Evolutionary conservation across 2,888 invertebrate species (phyloP).

Genomic region (Tiliacea aurago): DNA sequence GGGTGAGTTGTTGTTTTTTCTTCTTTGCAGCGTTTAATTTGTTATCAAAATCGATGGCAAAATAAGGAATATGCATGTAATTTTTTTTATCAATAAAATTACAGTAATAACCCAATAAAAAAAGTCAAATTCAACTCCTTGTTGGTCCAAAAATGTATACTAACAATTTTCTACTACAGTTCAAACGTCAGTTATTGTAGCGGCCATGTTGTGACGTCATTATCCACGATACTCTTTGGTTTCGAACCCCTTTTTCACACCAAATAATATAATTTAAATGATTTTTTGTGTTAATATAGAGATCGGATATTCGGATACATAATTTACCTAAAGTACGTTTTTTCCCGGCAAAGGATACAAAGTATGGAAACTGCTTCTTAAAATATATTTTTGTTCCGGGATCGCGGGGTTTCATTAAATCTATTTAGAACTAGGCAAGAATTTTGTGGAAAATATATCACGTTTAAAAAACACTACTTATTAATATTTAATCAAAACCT

Average conservation of each 20-base stretch:
- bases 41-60: background rate
- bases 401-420: no score
- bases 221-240: background rate
- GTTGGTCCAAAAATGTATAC: background rate
- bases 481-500: no score
- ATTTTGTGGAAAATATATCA: no score
- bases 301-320: no score
- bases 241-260: background rate
- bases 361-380: no score
- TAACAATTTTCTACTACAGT: background rate
- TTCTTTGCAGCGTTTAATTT: background rate
- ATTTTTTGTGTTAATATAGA: no score
- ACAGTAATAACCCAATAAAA: background rate
- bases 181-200: background rate
- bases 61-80: background rate
- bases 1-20: constrained; percentile 92
- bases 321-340: no score
- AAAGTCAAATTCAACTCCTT: background rate
- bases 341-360: no score
- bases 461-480: no score
- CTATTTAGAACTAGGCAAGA: no score
- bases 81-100: background rate
- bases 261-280: background rate
- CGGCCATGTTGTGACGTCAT: background rate
- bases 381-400: no score